phyloP scores from a whole-genome alignment of 92 coral and sea anemone species.

The Paramuricea clavata region DNA sequence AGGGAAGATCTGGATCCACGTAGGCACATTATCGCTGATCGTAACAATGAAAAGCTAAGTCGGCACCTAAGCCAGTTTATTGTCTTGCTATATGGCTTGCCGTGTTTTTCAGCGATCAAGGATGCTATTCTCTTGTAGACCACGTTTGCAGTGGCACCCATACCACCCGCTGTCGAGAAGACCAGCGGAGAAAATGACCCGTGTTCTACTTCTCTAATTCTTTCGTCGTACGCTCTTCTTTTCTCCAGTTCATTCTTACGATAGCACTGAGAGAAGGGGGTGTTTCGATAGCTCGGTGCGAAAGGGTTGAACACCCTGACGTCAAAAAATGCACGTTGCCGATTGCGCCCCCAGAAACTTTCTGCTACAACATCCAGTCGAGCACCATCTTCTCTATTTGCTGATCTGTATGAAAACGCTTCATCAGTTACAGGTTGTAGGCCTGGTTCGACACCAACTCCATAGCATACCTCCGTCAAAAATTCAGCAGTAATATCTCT shows the following conservation, averaged over 20 bases:
- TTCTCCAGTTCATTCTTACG: conserved; percentile 15
- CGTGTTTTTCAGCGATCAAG: background rate
- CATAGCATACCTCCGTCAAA: too few relatives aligned
- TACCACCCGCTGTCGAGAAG: conserved; percentile 14
- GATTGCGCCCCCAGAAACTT: conserved; percentile 20
- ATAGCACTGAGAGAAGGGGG: conserved; percentile 28
- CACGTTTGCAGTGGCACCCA: conserved; percentile 9
- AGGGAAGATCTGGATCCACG: background rate
- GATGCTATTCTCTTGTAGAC: background rate
- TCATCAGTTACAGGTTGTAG: conserved; percentile 12
- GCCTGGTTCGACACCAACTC: background rate
- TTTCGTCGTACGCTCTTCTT: conserved; percentile 27
- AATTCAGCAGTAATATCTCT: too few relatives aligned
- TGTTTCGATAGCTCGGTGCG: conserved; percentile 28
- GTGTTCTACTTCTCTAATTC: conserved; percentile 32
- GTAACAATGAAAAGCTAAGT: background rate
- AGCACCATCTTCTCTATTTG: conserved; percentile 20
- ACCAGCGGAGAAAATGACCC: conserved; percentile 7
- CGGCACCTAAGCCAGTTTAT: background rate
- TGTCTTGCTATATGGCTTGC: background rate
- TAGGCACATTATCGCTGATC: background rate
- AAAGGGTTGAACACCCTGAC: conserved; percentile 20
- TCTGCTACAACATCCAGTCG: conserved; percentile 16
- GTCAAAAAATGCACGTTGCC: conserved; percentile 36
- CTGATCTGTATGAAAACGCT: background rate